Base-by-base conservation (phyloP, 1,140 invertebrate species). In the Spodoptera frugiperda region DNA sequence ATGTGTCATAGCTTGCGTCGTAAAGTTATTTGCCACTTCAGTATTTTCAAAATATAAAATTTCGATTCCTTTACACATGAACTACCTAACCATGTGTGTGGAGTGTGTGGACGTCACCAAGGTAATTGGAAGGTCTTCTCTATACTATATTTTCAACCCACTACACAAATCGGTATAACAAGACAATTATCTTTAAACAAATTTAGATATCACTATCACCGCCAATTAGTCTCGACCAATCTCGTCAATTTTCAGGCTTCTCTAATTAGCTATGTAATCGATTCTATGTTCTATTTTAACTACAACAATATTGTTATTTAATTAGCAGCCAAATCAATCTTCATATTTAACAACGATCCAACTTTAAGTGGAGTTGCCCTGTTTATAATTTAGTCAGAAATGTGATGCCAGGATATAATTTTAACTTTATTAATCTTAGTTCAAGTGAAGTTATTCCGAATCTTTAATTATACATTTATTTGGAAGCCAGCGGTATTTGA, bases 391-490 rank as follows among this genome's bases (percentile, higher is more conserved):
- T 61, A 17, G 55, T 49, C n/a, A 21, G 71, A 61, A 61, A 25
- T 9, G 44, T 21, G 30, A 19, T 4, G 30, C 4, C n/a, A 49
- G 11, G 67, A 59, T 30, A 61, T 59, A 59, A 73, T 59, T 59
- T 59, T 4, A 73, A 61, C 55, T 73, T 61, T 25, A 25, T 73
- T 73, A 59, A 33, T 73, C 21, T 48, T 15, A 73, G 19, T 73
- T 73, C 17, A 21, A 12, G 39, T 17, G 39, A 73, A 73, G 21
- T 49, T 44, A 73, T 73, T 73, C 15, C 3, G 17, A 49, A 48
- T 67, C 39, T 15, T 44, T 33, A 73, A 59, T 73, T 73, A 33
- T 59, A 73, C 55, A 61, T 61, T 61, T 73, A 73, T 51, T 73
- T 44, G 44, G 46, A 30, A 49, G 19, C 44, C 51, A 21, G 5